Base-by-base conservation (phyloP, 2,113 vertebrate species). In the Hiodon tergisus region DNA sequence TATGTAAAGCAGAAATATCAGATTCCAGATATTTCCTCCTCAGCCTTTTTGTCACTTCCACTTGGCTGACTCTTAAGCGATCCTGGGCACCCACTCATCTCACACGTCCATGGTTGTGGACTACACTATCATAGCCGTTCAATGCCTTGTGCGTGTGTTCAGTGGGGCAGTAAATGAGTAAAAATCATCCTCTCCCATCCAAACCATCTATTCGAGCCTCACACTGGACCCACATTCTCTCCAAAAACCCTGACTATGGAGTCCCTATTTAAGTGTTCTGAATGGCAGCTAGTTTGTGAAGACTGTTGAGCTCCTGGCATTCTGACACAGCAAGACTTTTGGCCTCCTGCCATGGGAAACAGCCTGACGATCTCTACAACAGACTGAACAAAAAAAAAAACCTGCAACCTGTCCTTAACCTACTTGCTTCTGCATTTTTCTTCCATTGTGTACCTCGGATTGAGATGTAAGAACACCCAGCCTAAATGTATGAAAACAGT, bases 401-500 rank as follows among this genome's bases (percentile, higher is more conserved):
- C 52, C 69, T 51, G 54, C 52, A 16, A 8, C 4, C 53, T 17
- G 54, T 55, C 50, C 54, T 14, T 51, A 66, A n/a, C 13, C 65
- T 16, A 57, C 47, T 58, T 58, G 55, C 55, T 74, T 73, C 16
- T 62, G 57, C 53, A 10, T 62, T 67, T 51, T 52, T 50, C 50
- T 73, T 13, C 14, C 10, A 54, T 55, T 71, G 71, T 73, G 77
- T 72, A 69, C 70, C 47, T 47, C 69, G 78, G 83, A 87, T 69
- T 84, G 87, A 85, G 83, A 82, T 69, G 78, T 83, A 72, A 69
- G 77, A 79, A 79, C 79, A 78, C 59, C 69, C 73, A 74, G 67
- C 81, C 73, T 69, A 83, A 81, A 77, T 78, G 71, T 79, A 78
- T 31, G 46, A 81, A 46, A 50, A 73, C 6, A 62, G 74, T 68